Base-by-base conservation (phyloP, 1,140 invertebrate genomes). In the Trachymyrmex septentrionalis region DNA sequence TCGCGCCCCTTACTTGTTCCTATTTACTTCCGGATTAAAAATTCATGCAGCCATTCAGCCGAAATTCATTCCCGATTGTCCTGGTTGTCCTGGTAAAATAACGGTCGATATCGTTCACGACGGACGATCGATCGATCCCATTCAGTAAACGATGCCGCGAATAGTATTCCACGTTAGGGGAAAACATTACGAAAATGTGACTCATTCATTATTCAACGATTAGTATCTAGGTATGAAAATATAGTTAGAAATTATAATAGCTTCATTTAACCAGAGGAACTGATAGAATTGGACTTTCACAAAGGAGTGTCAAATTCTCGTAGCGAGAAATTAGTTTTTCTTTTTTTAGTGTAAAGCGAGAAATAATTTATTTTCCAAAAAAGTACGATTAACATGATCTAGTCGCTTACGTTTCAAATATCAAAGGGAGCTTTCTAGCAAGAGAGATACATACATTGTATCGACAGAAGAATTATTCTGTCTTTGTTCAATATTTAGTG, bases 11-110 rank as follows among this genome's bases (percentile, higher is more conserved):
- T 57, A 27, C 38, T 61, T 67, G 78, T 69, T 48, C 57, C 55
- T 27, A 9, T 10, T 86, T 81, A 21, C 50, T 86, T 86, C 76
- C 75, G 75, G 48, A 80, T 86, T 71, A 87, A 87, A 86, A 78
- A 87, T 86, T 75, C 30, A 87, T 76, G 72, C 55, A 4, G 53
- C 16, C 10, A 27, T 24, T 50, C 38, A 12, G 48, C 57, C 55
- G 69, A 78, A 87, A 34, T 80, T 80, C 34, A 55, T 48, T 59
- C 66, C 24, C 57, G 50, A 69, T 86, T 86, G 67, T 44, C 9
- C 34, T 14, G 67, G 6, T 72, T 21, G 38, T 72, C 61, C 24
- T 34, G 24, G 63, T 30, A 38, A 75, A 73, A 84, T 48, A 67
- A 73, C 64, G 66, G 44, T n/a, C 55, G 66, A 72, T 82, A n/a